Conservation (phyloP, 92 coral and sea anemone species). For the Bergia puertoricense region DNA sequence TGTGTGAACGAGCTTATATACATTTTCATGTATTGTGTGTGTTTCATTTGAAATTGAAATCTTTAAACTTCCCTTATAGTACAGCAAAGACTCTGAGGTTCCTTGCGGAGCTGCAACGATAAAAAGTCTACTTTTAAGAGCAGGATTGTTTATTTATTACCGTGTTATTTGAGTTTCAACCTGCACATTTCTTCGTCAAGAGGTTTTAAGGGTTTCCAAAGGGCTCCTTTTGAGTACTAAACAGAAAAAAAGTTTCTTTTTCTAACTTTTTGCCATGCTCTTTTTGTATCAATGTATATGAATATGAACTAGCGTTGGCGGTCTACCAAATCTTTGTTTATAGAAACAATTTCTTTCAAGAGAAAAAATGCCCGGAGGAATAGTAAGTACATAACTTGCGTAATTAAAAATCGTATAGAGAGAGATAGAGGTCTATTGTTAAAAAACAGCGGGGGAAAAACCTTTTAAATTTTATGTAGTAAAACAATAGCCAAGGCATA, state of each 20-base stretch:
- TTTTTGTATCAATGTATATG: background rate
- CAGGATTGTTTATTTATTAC: background rate
- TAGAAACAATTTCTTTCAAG: background rate
- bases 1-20: background rate
- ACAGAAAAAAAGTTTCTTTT: no score
- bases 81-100: no score
- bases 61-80: no score
- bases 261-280: no score
- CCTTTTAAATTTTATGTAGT: background rate
- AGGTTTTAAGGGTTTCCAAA: background rate
- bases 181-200: background rate
- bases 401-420: background rate
- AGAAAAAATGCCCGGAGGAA: background rate
- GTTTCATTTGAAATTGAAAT: background rate
- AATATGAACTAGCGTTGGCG: background rate
- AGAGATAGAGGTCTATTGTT: background rate
- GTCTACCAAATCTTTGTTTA: background rate
- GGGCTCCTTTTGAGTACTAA: no score
- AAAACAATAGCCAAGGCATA: background rate
- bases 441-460: background rate
- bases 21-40: background rate
- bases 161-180: background rate
- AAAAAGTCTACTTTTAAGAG: no score
- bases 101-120: no score
- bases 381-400: background rate